Evolutionary conservation across 1,140 invertebrate genomes (phyloP).

Genomic region (Drosophila hydei): DNA sequence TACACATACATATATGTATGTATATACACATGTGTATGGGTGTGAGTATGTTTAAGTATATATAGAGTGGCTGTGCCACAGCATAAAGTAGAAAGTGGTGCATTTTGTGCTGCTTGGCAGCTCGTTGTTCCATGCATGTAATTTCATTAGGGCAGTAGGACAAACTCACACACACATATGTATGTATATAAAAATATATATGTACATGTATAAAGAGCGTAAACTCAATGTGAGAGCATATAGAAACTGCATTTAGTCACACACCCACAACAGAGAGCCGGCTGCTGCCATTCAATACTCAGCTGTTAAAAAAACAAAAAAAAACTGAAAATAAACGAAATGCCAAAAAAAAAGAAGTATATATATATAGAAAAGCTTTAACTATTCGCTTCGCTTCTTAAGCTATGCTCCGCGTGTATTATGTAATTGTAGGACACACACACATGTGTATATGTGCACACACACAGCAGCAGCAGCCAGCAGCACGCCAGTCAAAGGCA

Average conservation of each 20-base stretch:
- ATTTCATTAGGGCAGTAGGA: slow-evolving; percentile 81
- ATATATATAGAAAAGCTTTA: slow-evolving; percentile 46
- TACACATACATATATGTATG: too few relatives aligned
- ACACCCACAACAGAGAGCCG: background rate
- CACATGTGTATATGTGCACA: slow-evolving; percentile 10
- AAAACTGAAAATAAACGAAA: slow-evolving; percentile 7
- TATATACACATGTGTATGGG: background rate
- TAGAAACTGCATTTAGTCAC: slow-evolving; percentile 37
- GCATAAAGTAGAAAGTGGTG: slow-evolving; percentile 44
- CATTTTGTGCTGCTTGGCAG: slow-evolving; percentile 61
- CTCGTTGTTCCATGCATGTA: slow-evolving; percentile 54
- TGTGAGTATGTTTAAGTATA: slow-evolving; percentile 10
- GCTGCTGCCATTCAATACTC: slow-evolving; percentile 20
- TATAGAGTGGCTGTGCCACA: slow-evolving; percentile 37
- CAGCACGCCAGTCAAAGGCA: slow-evolving; percentile 11
- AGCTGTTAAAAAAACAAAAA: slow-evolving; percentile 1
- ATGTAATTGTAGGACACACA: slow-evolving; percentile 71
- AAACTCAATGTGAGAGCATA: slow-evolving; percentile 12
- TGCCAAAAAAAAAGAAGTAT: background rate
- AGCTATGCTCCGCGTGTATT: slow-evolving; percentile 73
- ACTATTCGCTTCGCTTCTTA: slow-evolving; percentile 59
- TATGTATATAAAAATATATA: background rate
- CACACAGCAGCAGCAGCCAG: slow-evolving; percentile 1
- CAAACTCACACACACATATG: slow-evolving; percentile 57
- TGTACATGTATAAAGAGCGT: slow-evolving; percentile 10